A percentile compares a stretch with the other conserved stretches of the same genome.
Conservation (phyloP, 2,113 vertebrate species). For the Psephotus haematonotus region DNA sequence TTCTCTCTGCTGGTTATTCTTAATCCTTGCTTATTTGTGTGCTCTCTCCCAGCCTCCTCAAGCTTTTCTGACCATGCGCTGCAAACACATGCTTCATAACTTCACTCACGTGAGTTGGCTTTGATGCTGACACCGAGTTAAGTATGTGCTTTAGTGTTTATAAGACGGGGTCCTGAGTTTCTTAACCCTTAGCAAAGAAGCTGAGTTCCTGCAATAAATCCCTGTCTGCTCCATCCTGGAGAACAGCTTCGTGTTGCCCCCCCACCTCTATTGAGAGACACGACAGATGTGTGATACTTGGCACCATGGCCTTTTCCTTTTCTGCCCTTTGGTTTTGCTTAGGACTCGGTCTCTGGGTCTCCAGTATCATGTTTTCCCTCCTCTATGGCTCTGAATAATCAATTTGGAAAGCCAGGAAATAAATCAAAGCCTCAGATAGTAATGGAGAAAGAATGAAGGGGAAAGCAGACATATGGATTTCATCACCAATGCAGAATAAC, state of each 20-base stretch:
- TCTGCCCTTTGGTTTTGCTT: conserved; percentile 13
- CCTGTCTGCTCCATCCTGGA: neutral
- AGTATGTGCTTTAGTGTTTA: conserved; percentile 40
- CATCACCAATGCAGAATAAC: conserved; percentile 63
- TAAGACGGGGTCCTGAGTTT: conserved; percentile 18
- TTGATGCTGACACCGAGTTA: conserved; percentile 37
- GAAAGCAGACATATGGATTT: conserved; percentile 72
- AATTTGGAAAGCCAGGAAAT: conserved; percentile 54
- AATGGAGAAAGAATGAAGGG: conserved; percentile 37
- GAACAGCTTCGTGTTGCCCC: neutral
- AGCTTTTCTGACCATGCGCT: conserved; percentile 18
- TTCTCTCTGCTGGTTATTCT: conserved; percentile 38
- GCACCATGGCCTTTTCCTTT: neutral
- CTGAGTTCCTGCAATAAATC: conserved; percentile 26
- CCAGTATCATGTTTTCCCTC: conserved; percentile 59
- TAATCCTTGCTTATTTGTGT: conserved; percentile 50
- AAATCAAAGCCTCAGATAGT: conserved; percentile 56
- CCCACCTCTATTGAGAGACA: neutral
- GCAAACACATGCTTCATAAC: conserved; percentile 16
- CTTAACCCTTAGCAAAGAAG: conserved; percentile 50
- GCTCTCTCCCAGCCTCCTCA: neutral
- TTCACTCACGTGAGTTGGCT: neutral
- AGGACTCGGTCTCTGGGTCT: conserved; percentile 32
- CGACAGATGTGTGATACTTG: conserved; percentile 48
- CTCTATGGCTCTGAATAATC: conserved; percentile 51